Conservation (phyloP, 2,113 vertebrate species). For the Eptatretus burgeri region DNA sequence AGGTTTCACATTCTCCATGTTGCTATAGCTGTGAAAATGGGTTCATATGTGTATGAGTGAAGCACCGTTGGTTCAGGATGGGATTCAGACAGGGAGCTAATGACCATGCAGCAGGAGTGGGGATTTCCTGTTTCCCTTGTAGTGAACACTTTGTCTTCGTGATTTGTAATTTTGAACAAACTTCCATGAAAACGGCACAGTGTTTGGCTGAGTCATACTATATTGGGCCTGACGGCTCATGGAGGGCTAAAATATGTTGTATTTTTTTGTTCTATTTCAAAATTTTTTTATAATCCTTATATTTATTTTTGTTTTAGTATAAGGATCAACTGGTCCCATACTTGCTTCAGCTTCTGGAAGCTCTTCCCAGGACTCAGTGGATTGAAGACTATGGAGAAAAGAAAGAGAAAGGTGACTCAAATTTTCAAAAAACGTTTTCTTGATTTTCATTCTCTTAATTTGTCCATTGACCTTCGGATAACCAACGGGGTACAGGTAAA, state of each 20-base stretch:
- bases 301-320: background rate
- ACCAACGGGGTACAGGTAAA: background rate
- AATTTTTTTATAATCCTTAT: background rate
- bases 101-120: no score
- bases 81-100: no score
- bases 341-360: conserved; percentile 2
- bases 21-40: background rate
- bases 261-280: background rate
- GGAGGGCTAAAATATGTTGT: background rate
- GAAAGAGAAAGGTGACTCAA: background rate
- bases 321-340: conserved; percentile 1
- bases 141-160: background rate
- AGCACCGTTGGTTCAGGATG: background rate
- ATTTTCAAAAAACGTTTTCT: background rate
- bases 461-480: background rate
- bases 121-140: background rate
- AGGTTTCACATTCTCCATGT: background rate
- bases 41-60: background rate
- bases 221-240: background rate
- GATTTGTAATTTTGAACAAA: background rate
- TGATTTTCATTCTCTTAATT: background rate
- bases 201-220: background rate
- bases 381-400: conserved; percentile 5
- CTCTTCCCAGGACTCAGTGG: background rate
- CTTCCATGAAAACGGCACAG: background rate